Base-by-base conservation (phyloP, 2,888 invertebrate species). In the Synanthedon formicaeformis region DNA sequence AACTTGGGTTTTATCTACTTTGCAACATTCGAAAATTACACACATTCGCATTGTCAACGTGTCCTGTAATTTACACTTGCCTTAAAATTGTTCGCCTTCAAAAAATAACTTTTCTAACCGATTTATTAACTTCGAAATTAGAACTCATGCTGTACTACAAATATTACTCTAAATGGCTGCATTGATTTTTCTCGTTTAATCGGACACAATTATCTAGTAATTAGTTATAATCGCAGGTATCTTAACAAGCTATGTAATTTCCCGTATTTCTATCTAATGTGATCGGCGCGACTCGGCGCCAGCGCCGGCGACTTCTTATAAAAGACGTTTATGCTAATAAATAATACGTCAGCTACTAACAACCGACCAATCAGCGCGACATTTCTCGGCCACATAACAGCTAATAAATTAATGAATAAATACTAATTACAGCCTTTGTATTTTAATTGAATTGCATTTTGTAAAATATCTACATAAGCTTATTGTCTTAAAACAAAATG, bases 201-300 rank as follows among this genome's bases (percentile, higher is more conserved):
- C 49, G 49, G 76, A 76, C 73, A 73, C 73, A 84, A 83, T 83
- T 81, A 82, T 75, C 66, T 66, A 53, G 73, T 67, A 78, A 78
- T 80, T 75, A 73, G 71, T 75, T 77, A 57, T 56, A 45, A 45
- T 51, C 53, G 65, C 73, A 74, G 68, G 75, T 78, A 80, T 78
- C 72, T 76, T 69, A 72, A 70, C 72, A 61, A 77, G 73, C 72
- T 75, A 71, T 82, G 75, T 81, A 83, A 86, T 85, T 86, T 81
- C 76, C 78, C 75, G 73, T 66, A 75, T 72, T n/a, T 72, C 68
- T 71, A 78, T 78, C 75, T 81, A 78, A 80, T 78, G 70, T 71
- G 78, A 76, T 70, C 71, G 78, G 71, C 78, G 81, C 78, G 79
- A 72, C 78, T 58, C 71, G 84, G 84, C 85, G 85, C 82, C 83